These are phyloP conservation scores for Notarius lentiginosus DNA, from an alignment of 2,113 vertebrate genomes.

Conservation along the genomic window DNA sequence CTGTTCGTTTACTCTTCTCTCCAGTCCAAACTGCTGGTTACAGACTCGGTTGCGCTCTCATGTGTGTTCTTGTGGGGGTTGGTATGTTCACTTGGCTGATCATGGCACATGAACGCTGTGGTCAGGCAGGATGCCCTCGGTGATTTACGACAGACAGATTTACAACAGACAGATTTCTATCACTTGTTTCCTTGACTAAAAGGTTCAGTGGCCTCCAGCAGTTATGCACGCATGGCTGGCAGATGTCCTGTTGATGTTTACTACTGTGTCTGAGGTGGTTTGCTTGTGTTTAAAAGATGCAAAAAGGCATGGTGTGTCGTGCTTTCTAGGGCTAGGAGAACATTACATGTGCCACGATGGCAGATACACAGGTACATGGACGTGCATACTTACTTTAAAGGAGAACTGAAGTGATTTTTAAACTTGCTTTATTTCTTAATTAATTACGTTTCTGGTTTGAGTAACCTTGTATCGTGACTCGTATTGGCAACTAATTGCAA, in stretches of 20 bases:
- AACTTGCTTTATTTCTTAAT: too few relatives aligned
- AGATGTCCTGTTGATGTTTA: neutral
- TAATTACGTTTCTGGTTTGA: too few relatives aligned
- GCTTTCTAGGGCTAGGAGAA: neutral
- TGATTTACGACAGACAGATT: neutral
- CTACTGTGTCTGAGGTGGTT: neutral
- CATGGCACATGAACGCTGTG: conserved; percentile 14
- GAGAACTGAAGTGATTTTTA: neutral
- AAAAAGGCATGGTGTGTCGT: neutral
- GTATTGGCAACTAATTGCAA: too few relatives aligned
- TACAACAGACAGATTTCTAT: neutral
- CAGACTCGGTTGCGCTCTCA: conserved; percentile 12
- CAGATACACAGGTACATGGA: neutral
- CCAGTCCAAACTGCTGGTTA: conserved; percentile 25
- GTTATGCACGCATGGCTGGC: neutral
- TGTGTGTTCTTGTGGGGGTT: conserved; percentile 27
- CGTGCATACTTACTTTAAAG: neutral
- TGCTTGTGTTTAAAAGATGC: neutral
- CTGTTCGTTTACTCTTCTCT: conserved; percentile 19
- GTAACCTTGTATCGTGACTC: too few relatives aligned
- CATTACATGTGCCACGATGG: neutral
- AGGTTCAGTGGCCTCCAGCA: neutral
- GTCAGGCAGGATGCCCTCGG: neutral
- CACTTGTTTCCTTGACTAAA: conserved; percentile 16
- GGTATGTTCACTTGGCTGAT: neutral